Conservation (phyloP, 2,797 vertebrate genomes). For the Gadopsis bispinosus region DNA sequence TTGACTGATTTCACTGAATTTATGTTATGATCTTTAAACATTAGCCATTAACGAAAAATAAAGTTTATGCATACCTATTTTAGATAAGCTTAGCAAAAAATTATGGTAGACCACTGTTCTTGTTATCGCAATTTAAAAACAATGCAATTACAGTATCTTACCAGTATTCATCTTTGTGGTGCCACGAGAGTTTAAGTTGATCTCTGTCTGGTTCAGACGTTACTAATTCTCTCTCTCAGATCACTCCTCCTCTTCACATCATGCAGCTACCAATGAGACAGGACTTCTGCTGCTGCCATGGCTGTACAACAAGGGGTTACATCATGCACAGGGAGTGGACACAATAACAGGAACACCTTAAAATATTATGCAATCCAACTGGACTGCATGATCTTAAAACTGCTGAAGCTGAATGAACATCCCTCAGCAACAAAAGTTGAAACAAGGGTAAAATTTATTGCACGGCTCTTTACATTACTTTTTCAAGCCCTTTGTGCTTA, state of each 20-base stretch:
- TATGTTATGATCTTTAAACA: not conserved
- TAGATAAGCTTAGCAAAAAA: not conserved
- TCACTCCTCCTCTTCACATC: constrained; percentile 35
- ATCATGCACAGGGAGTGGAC: not conserved
- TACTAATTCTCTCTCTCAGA: not conserved
- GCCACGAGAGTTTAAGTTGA: not conserved
- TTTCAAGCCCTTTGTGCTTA: not conserved
- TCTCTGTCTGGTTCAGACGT: not conserved
- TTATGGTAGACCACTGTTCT: not conserved
- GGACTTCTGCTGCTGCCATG: not conserved
- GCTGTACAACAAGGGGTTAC: not conserved
- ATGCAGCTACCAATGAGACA: constrained; percentile 29
- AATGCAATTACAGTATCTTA: constrained; percentile 46
- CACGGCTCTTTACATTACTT: not conserved
- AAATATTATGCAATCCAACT: not conserved
- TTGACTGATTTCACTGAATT: not conserved
- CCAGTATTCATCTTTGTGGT: constrained; percentile 27
- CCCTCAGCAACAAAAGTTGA: not conserved
- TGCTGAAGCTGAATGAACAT: not conserved
- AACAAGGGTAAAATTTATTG: not conserved
- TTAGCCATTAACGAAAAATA: not conserved
- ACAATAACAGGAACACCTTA: not conserved
- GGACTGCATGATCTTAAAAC: not conserved
- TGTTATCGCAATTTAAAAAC: constrained; percentile 14
- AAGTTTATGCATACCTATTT: not conserved